Base-by-base conservation (phyloP, 2,888 invertebrate species). In the Epistrophe eligans region DNA sequence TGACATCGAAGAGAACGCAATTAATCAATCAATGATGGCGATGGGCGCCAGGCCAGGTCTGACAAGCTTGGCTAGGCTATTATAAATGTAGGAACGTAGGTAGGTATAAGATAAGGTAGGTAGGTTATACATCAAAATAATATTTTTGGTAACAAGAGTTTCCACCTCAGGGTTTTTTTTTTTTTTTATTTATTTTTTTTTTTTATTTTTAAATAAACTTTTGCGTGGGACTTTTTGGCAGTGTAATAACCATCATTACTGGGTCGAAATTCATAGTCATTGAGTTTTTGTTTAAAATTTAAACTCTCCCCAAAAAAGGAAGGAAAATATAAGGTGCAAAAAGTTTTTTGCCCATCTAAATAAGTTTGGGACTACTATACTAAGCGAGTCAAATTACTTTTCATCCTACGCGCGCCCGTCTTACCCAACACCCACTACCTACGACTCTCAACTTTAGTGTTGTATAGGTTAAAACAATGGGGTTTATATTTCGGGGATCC, bases 21-120 rank as follows among this genome's bases (percentile, higher is more conserved):
- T 85, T 81, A 81, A 85, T 85, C 85, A 85, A 85, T 85, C 81
- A 85, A 70, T 70, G 77, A 81, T 80, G 73, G 81, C 57, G 73
- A 77, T 85, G 81, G 81, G 64, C 85, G 73, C 85, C 76, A 45
- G 52, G n/a, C 66, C 19, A 62, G 52, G 40, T 70, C 52, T 55
- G 40, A 55, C 17, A 73, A 40, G 38, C 19, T 64, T 13, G 15
- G 9, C 32, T 40, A 64, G 15, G 9, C 32, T 40, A 64, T 45
- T 57, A 52, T 19, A 38, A 43, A 64, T 15, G 11, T 24, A 50
- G n/a, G 3, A 24, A 24, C 3, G 50, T 38, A 28, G 72, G 28
- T 2, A 24, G 24, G 24, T 40, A 10, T 8, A n/a, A 45, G 43
- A 4, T 62, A 32, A 50, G n/a, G 19, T 62, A 62, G 35, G 50